These are phyloP conservation scores for Pristionchus entomophagus DNA, from an alignment of 2,888 invertebrate species.

Conservation along the genomic window DNA sequence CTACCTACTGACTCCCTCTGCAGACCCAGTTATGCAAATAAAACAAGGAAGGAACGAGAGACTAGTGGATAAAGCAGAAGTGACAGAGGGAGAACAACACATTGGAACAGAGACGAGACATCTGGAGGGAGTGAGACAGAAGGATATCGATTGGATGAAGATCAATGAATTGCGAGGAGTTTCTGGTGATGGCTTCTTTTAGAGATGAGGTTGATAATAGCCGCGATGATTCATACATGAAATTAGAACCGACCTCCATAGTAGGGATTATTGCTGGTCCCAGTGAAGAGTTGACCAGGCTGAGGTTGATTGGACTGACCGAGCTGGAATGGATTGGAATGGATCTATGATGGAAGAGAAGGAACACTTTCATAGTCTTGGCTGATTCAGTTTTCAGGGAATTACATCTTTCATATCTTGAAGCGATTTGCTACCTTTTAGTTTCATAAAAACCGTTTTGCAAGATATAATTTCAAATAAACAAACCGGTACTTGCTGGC, in stretches of 20 bases:
- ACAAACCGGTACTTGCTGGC: conserved; percentile 28
- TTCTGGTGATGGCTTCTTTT: too few species aligned
- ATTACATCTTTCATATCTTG: too few species aligned
- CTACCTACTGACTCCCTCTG: conserved; percentile 43
- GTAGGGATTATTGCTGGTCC: conserved; percentile 68
- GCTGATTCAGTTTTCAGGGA: too few species aligned
- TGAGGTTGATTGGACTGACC: conserved; percentile 56
- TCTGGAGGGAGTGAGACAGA: neutral
- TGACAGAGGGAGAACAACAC: neutral
- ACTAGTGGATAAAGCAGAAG: neutral
- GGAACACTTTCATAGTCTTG: too few species aligned
- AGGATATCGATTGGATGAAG: neutral
- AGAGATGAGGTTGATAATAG: too few species aligned
- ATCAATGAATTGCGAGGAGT: neutral
- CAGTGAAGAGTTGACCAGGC: conserved; percentile 65
- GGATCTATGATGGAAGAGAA: too few species aligned
- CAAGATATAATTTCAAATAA: neutral
- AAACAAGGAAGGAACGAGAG: neutral
- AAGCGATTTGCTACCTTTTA: neutral
- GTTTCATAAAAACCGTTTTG: neutral
- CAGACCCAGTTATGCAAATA: conserved; percentile 42
- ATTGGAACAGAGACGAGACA: neutral
- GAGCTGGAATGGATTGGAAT: conserved; percentile 42
- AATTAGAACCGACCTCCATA: conserved; percentile 65
- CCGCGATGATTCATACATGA: neutral